phyloP scores from a whole-genome alignment of 1,140 invertebrate genomes.

The Hyles vespertilio region DNA sequence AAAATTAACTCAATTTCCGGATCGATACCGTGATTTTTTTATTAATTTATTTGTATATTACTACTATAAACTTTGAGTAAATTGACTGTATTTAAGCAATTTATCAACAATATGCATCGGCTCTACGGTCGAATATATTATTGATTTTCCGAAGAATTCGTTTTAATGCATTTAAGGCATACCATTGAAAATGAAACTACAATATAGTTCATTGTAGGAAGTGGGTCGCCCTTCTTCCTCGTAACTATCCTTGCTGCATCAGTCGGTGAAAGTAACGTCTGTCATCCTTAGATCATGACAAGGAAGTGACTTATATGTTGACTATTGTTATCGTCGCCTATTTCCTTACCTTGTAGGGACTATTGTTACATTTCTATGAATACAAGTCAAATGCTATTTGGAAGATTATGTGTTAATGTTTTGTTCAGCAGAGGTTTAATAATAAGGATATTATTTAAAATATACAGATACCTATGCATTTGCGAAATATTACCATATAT shows the following conservation, averaged over 20 bases:
- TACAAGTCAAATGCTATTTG: no score
- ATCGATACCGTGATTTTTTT: neutral
- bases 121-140: no score
- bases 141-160: no score
- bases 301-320: slow-evolving; percentile 37
- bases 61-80: no score
- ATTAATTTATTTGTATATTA: neutral
- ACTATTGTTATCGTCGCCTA: slow-evolving; percentile 30
- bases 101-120: no score
- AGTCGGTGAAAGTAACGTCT: slow-evolving; percentile 51
- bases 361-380: slow-evolving; percentile 1
- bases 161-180: neutral
- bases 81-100: no score
- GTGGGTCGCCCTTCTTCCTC: slow-evolving; percentile 48
- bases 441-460: neutral
- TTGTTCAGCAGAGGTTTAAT: no score
- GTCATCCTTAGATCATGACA: slow-evolving; percentile 35
- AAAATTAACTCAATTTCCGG: neutral
- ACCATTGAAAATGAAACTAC: slow-evolving; percentile 9
- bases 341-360: slow-evolving; percentile 14
- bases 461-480: no score
- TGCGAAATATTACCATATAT: no score
- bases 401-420: no score
- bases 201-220: slow-evolving; percentile 42
- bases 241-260: slow-evolving; percentile 50